A percentile compares a stretch with the other conserved stretches of the same genome.
phyloP scores from a whole-genome alignment of 2,797 vertebrate genomes.

The Galagoides demidoff region DNA sequence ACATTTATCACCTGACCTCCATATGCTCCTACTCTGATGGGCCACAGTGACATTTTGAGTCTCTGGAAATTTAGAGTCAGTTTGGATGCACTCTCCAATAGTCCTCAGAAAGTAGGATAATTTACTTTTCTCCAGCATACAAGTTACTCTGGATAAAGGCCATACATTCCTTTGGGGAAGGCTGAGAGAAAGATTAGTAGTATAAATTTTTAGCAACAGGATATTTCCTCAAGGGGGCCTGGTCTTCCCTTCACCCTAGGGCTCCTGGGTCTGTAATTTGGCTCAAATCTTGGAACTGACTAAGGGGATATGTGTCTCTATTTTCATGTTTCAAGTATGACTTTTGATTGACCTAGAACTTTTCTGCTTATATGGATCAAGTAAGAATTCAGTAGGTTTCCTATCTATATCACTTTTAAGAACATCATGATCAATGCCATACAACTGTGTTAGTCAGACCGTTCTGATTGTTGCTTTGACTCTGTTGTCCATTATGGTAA shows the following conservation, averaged over 20 bases:
- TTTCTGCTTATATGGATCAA: background rate
- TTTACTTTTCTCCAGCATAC: background rate
- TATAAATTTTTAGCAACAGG: background rate
- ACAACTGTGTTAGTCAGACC: background rate
- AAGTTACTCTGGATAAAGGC: background rate
- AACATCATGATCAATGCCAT: background rate
- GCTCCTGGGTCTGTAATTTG: background rate
- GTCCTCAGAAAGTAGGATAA: background rate
- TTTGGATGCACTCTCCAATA: background rate
- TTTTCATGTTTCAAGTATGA: background rate
- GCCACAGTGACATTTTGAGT: background rate
- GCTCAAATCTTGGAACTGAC: background rate
- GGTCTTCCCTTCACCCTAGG: background rate
- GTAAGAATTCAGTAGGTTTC: background rate
- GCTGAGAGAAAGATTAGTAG: background rate
- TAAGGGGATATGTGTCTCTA: background rate
- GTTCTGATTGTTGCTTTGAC: background rate
- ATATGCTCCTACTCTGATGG: background rate
- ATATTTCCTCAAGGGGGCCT: background rate
- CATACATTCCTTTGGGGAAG: background rate
- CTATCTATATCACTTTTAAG: background rate
- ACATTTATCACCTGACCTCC: background rate
- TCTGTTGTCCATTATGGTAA: background rate
- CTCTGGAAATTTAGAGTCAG: background rate
- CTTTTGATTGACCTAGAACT: background rate